Evolutionary conservation across 2,113 vertebrate genomes (phyloP).

Genomic region (Apistogramma diplotaenia): DNA sequence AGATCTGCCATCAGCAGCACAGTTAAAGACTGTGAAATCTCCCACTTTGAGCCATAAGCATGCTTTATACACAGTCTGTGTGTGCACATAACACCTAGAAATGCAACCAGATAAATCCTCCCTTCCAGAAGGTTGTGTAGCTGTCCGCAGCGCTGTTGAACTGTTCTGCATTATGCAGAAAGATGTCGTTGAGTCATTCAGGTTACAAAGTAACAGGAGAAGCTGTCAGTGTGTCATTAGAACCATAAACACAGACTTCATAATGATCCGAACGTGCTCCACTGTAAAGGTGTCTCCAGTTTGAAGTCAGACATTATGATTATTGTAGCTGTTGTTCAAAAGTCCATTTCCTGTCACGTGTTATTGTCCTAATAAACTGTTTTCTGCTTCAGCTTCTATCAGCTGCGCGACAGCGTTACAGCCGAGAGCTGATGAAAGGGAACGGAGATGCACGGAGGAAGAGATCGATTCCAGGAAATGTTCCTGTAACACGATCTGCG

Average conservation of each 20-base stretch:
- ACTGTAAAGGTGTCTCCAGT: neutral
- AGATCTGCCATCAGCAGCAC: neutral
- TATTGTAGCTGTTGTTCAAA: rapidly evolving
- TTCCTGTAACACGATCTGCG: conserved; percentile 42
- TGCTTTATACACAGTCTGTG: neutral
- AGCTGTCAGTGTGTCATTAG: neutral
- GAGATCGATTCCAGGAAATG: conserved; percentile 21
- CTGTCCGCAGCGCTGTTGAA: neutral
- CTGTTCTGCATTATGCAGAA: neutral
- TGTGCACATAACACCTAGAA: neutral
- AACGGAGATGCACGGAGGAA: neutral
- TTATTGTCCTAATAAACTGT: neutral
- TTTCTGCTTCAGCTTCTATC: neutral
- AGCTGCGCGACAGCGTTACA: neutral
- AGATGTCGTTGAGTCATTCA: neutral
- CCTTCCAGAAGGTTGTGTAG: neutral
- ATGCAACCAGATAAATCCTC: neutral
- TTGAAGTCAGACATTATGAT: neutral
- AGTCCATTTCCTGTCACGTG: rapidly evolving
- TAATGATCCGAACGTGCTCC: rapidly evolving
- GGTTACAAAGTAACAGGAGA: neutral
- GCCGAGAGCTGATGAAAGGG: neutral
- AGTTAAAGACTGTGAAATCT: neutral
- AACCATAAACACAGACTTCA: neutral
- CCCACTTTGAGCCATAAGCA: neutral